Evolutionary conservation across 2,888 invertebrate genomes (phyloP), one percentile per base, ranked within the genome.

Genomic region (Drosophila subsilvestris): DNA sequence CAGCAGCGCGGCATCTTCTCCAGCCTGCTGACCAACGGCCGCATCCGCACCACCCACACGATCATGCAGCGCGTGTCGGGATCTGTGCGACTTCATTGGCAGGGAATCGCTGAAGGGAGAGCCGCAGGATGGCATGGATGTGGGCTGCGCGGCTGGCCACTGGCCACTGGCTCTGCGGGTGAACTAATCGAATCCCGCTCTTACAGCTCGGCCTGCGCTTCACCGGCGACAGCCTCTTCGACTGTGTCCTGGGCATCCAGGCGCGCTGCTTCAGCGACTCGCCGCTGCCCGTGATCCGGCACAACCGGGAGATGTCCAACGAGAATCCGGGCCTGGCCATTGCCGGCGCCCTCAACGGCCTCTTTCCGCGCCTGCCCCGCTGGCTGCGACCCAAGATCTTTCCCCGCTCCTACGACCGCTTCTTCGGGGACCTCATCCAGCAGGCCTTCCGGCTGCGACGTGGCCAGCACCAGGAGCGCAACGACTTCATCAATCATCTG

Each of bases 331-430:
- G 80, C 0, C 76, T 91, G 57, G 78, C 79, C 2, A 20, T 89
- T 1, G 90, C 87, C 4, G 76, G 88, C 0, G 75, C 91, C 1
- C 60, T 90, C 2, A 78, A 83, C 5, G 89, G 90, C 1, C 67
- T 91, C 6, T 89, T 90, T 60, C 92, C 92, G 1, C 66, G 57
- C 0, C 68, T 92, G 29, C 78, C 81, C 0, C 72, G 80, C 2
- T 72, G 88, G 4, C 82, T 86, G 59, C 86, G 86, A 1, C 76
- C 79, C 2, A 90, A 88, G 57, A 76, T 91, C 18, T 86, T 92
- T 29, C 79, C 81, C 2, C 93, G 91, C 0, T 94, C 94, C 6
- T 98, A 98, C 89, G 97, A 90, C 22, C 27, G 69, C 0, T 92
- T 91, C 73, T 92, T 91, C 25, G 65, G 63, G 0, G 44, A 76